These are phyloP conservation scores for Falco biarmicus DNA, from an alignment of 2,797 vertebrate species.

Conservation along the genomic window DNA sequence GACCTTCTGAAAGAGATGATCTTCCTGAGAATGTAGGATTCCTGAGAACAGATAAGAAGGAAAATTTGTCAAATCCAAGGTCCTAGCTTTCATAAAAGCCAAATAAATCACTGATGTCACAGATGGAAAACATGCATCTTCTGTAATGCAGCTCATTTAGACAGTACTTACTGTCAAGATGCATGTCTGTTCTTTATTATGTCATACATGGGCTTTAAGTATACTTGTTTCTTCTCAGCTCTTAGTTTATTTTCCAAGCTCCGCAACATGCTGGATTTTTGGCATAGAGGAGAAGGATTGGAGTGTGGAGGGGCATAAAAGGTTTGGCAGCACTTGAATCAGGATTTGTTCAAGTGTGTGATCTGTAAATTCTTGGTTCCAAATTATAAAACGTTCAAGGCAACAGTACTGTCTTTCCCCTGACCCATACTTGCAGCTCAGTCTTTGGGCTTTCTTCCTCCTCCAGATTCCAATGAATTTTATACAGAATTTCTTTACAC, in stretches of 20 bases:
- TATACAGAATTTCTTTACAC: not conserved
- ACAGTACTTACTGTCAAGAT: not conserved
- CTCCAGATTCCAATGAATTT: not conserved
- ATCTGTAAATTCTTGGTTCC: not conserved
- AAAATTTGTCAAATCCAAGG: not conserved
- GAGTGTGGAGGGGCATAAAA: not conserved
- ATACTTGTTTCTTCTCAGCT: not conserved
- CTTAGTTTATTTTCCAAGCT: not conserved
- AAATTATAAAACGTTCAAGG: not conserved
- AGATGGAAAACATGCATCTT: not conserved
- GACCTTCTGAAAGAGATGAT: constrained; percentile 11
- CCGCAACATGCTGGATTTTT: not conserved
- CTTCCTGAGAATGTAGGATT: not conserved
- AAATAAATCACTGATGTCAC: not conserved
- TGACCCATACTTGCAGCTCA: not conserved
- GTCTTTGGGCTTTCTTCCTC: not conserved
- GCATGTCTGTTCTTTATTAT: not conserved
- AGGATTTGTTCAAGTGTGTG: not conserved
- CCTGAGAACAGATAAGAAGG: not conserved
- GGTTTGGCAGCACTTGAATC: not conserved
- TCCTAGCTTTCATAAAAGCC: not conserved
- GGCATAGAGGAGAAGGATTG: not conserved
- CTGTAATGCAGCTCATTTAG: not conserved
- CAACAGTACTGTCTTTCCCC: not conserved
- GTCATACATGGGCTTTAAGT: not conserved